phyloP scores from a whole-genome alignment of 2,888 invertebrate species.

The Apodemia mormo region DNA sequence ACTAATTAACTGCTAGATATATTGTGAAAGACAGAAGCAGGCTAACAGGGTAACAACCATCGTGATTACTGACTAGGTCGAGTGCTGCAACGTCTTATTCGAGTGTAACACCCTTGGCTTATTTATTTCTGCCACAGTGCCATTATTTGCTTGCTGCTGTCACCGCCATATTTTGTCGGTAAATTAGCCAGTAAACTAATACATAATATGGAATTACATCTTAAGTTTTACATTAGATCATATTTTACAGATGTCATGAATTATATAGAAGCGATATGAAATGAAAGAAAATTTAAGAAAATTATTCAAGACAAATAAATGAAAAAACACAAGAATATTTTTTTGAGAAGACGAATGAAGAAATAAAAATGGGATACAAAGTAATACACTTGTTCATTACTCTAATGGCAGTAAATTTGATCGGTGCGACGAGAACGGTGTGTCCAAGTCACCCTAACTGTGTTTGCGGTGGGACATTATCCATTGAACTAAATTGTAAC shows the following conservation, averaged over 20 bases:
- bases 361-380: constrained; percentile 56
- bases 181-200: too few relatives aligned
- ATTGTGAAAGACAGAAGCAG: too few relatives aligned
- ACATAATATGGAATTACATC: too few relatives aligned
- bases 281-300: constrained; percentile 18
- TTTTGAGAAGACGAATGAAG: constrained; percentile 31
- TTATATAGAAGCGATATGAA: background rate
- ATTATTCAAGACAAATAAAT: constrained; percentile 20
- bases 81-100: too few relatives aligned
- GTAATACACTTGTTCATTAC: constrained; percentile 57
- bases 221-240: too few relatives aligned
- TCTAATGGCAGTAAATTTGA: constrained; percentile 63
- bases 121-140: too few relatives aligned
- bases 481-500: constrained; percentile 74
- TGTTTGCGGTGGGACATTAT: constrained; percentile 72
- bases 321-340: constrained; percentile 7
- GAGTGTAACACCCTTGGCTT: too few relatives aligned
- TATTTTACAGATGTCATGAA: background rate
- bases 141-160: too few relatives aligned
- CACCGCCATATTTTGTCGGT: too few relatives aligned
- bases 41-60: too few relatives aligned
- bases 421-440: constrained; percentile 58
- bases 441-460: constrained; percentile 76
- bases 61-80: too few relatives aligned
- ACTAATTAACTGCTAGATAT: too few relatives aligned